Percentiles rank a stretch among this genome's conserved stretches.
phyloP scores from a whole-genome alignment of 2,888 invertebrate genomes.

The Cybosia mesomella region DNA sequence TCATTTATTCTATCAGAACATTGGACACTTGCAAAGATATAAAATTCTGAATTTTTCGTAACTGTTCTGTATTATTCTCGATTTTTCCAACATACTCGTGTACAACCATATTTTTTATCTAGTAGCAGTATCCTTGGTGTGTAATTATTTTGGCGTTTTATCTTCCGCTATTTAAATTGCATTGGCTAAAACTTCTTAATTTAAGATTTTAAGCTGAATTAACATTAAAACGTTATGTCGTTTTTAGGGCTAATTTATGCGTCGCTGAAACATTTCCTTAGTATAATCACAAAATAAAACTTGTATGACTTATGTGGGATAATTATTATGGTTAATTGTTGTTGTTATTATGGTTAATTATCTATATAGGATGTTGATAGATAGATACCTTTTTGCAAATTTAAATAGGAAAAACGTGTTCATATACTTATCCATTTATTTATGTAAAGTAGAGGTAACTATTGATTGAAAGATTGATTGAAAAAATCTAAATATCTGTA shows the following conservation, averaged over 20 bases:
- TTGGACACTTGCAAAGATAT: neutral
- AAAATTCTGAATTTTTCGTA: neutral
- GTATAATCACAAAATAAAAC: too few species aligned
- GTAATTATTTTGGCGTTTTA: slow-evolving; percentile 9
- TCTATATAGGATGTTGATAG: neutral
- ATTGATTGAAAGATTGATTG: neutral
- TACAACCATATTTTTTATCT: neutral
- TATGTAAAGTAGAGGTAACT: too few species aligned
- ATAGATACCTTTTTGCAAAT: slow-evolving; percentile 3
- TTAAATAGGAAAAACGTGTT: neutral
- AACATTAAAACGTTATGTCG: slow-evolving; percentile 14
- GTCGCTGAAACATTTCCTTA: neutral
- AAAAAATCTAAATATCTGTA: neutral
- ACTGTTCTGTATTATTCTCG: neutral
- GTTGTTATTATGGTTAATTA: too few species aligned
- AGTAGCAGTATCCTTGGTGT: neutral
- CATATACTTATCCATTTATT: neutral
- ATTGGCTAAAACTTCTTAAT: slow-evolving; percentile 27
- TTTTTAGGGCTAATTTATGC: neutral
- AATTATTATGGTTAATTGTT: too few species aligned
- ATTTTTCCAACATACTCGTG: neutral
- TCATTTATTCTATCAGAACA: too few species aligned
- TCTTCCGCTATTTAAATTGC: slow-evolving; percentile 11
- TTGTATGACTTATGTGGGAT: too few species aligned
- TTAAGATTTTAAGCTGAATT: slow-evolving; percentile 25